These are phyloP conservation scores for Chymomyza fuscimana DNA, from an alignment of 2,888 invertebrate genomes.

Conservation along the genomic window DNA sequence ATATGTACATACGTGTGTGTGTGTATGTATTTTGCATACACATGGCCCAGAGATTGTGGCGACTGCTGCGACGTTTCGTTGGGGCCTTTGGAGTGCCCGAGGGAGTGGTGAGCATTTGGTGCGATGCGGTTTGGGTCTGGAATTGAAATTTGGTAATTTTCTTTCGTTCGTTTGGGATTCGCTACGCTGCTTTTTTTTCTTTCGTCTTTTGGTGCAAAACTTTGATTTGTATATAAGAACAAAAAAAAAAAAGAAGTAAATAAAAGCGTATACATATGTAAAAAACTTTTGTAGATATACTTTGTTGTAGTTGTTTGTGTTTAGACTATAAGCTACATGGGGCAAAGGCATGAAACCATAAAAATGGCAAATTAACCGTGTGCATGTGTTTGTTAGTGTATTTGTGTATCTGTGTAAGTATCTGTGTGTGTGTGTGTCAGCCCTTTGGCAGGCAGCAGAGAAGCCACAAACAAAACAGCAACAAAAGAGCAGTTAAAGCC, in stretches of 20 bases:
- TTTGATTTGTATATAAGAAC: conserved; percentile 2
- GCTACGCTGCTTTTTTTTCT: not conserved
- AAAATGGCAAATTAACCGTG: conserved; percentile 76
- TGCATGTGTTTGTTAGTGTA: conserved; percentile 30
- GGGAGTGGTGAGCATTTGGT: conserved; percentile 38
- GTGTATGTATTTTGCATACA: conserved; percentile 59
- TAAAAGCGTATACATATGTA: not conserved
- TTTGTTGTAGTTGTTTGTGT: conserved; percentile 22
- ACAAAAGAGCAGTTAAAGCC: conserved; percentile 5
- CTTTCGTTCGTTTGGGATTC: conserved; percentile 14
- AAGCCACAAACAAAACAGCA: conserved; percentile 64
- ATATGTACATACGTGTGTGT: not conserved
- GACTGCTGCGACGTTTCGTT: not conserved
- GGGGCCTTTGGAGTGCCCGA: conserved; percentile 35
- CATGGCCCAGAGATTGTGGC: conserved; percentile 18
- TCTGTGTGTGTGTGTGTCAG: conserved; percentile 23
- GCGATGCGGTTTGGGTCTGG: conserved; percentile 30
- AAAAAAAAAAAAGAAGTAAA: not conserved
- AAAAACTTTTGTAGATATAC: not conserved
- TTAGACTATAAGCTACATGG: conserved; percentile 24
- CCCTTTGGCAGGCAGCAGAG: conserved; percentile 47
- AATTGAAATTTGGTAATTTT: conserved; percentile 54
- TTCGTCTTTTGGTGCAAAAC: not conserved
- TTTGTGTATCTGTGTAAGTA: not conserved
- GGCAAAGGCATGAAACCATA: conserved; percentile 74